A percentile compares a stretch with the other conserved stretches of the same genome.
phyloP scores from a whole-genome alignment of 2,888 invertebrate genomes.

The Metallyticus violacea region DNA sequence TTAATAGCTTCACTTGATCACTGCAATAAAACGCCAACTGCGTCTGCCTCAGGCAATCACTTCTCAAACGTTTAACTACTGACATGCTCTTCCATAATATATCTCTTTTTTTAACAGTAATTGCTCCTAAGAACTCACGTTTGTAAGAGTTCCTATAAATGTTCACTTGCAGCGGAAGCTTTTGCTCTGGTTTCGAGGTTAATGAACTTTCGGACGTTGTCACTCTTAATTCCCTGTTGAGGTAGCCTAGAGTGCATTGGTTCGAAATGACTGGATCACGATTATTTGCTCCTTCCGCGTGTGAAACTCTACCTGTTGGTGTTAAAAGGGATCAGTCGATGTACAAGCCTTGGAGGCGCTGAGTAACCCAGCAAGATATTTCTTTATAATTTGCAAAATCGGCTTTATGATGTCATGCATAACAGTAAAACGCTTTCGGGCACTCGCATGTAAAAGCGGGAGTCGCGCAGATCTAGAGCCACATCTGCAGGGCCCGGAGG shows the following conservation, averaged over 20 bases:
- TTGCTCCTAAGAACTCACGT: too few relatives aligned
- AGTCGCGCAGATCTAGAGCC: neutral
- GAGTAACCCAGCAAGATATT: neutral
- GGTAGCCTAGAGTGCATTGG: neutral
- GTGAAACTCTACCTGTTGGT: neutral
- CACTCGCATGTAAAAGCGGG: too few relatives aligned
- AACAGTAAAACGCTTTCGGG: neutral
- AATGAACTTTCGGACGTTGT: neutral
- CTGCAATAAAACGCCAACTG: too few relatives aligned
- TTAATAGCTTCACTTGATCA: too few relatives aligned
- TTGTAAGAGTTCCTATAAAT: too few relatives aligned
- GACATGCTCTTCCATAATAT: too few relatives aligned
- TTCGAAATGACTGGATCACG: neutral
- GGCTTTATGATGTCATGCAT: neutral
- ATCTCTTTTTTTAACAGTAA: too few relatives aligned
- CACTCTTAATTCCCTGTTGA: neutral
- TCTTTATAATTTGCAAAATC: neutral
- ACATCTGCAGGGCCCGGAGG: neutral
- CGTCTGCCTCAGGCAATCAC: too few relatives aligned
- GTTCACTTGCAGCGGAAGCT: neutral
- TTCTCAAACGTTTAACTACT: too few relatives aligned
- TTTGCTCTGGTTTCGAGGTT: neutral
- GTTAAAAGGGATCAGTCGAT: neutral
- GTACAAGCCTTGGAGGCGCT: neutral
- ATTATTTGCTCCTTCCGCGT: neutral